Evolutionary conservation across 2,113 vertebrate species (phyloP), one percentile per base, ranked within the genome.

Genomic region (Falco punctatus): DNA sequence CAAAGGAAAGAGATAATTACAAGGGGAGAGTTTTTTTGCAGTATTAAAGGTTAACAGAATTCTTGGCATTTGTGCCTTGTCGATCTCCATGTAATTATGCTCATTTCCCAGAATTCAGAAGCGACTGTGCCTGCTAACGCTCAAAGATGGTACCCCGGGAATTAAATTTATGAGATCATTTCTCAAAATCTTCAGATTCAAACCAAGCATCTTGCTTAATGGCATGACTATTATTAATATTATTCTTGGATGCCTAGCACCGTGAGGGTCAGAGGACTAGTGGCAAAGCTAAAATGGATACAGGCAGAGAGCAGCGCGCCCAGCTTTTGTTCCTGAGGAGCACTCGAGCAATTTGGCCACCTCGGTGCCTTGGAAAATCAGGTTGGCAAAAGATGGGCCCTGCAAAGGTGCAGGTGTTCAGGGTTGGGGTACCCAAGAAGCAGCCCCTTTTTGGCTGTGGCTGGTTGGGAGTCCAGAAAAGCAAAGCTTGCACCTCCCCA

Each of bases 11-110:
- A 97, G 98, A 98, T 98, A 98, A 98, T 98, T 98, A 98, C 96
- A 97, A 98, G 97, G 96, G 96, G 97, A 97, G 97, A 98, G 90
- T 97, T 98, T 98, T 98, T 97, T 97, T 90, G 95, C 98, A 94
- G 97, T 98, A 98, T 97, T 98, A 98, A 98, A 98, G 98, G 98
- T 98, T 98, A 98, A 98, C 98, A 98, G 98, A 98, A 98, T 98
- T 98, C 98, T 98, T 98, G 98, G 98, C 98, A 98, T 98, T 98
- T 98, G 97, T 98, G 98, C 97, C 97, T 92, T 98, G 98, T 98
- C 98, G 98, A 98, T 98, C 98, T 98, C 97, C 97, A 96, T 98
- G 97, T 98, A 98, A 98, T 98, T 98, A 98, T 98, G 96, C 97
- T 98, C 97, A 96, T 97, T 98, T 98, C 98, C 98, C 98, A 98